phyloP scores from a whole-genome alignment of 2,113 vertebrate genomes.

The Sceloporus undulatus region DNA sequence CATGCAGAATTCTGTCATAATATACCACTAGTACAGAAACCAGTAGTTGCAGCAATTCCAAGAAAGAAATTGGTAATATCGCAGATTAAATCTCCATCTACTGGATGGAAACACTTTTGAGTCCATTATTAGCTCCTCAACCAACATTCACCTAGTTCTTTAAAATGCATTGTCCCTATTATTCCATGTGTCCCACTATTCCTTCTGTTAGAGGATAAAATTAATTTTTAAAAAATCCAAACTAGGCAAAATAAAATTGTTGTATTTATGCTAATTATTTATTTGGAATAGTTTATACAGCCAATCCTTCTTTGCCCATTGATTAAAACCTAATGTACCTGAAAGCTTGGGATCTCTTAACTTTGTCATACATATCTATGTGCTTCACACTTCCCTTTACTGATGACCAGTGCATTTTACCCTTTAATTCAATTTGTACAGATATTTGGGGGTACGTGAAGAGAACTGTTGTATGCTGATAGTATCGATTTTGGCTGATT shows the following conservation, averaged over 20 bases:
- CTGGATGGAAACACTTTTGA: not conserved
- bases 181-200: not conserved
- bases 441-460: not conserved
- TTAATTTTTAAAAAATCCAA: not conserved
- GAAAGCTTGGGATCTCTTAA: not conserved
- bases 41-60: not conserved
- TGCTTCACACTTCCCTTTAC: not conserved
- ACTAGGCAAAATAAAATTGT: not conserved
- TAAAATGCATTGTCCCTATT: not conserved
- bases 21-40: not conserved
- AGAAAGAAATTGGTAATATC: too few species aligned
- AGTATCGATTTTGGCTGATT: not conserved
- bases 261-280: not conserved
- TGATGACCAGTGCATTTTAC: not conserved
- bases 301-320: not conserved
- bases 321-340: not conserved
- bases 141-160: not conserved
- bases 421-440: not conserved
- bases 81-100: too few species aligned
- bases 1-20: too few species aligned
- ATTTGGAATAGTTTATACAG: not conserved
- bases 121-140: not conserved
- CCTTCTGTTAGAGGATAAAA: not conserved
- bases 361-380: not conserved
- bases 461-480: conserved; percentile 9